phyloP scores from a whole-genome alignment of 2,888 invertebrate genomes.

The Tipula confusa region DNA sequence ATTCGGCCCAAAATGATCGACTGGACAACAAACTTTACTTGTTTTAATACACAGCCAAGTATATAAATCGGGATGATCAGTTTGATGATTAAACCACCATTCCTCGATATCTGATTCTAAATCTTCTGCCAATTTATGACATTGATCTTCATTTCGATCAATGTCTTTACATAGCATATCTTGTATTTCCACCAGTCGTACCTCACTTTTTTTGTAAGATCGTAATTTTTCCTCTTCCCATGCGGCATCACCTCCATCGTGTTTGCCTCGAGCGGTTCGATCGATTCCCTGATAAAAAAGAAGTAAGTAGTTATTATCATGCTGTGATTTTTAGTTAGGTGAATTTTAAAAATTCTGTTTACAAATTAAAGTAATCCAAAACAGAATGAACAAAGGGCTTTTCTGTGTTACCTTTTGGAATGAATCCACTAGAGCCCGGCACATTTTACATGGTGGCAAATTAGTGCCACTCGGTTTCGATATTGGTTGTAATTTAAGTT shows the following conservation, averaged over 20 bases:
- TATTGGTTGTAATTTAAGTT: neutral
- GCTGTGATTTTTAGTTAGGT: too few relatives aligned
- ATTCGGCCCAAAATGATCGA: slow-evolving; percentile 73
- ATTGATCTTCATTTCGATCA: slow-evolving; percentile 68
- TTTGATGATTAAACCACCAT: slow-evolving; percentile 78
- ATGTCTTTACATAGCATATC: slow-evolving; percentile 78
- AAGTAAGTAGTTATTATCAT: too few relatives aligned
- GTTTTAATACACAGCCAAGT: slow-evolving; percentile 75
- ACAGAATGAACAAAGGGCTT: too few relatives aligned
- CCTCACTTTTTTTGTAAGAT: slow-evolving; percentile 80
- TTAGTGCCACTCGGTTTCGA: slow-evolving; percentile 44
- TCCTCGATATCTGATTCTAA: slow-evolving; percentile 77
- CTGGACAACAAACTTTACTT: slow-evolving; percentile 76
- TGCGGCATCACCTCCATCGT: slow-evolving; percentile 88
- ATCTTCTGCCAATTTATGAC: slow-evolving; percentile 78
- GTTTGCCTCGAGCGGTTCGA: slow-evolving; percentile 78
- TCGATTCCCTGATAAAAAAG: slow-evolving; percentile 61
- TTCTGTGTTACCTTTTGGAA: slow-evolving; percentile 62
- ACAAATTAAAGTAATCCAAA: too few relatives aligned
- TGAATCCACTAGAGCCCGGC: slow-evolving; percentile 67
- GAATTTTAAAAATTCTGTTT: too few relatives aligned
- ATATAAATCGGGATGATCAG: slow-evolving; percentile 55
- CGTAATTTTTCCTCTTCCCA: slow-evolving; percentile 88
- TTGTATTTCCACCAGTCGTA: slow-evolving; percentile 85
- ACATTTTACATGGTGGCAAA: slow-evolving; percentile 74